Percentiles rank a stretch among this genome's conserved stretches.
phyloP scores from a whole-genome alignment of 2,113 vertebrate genomes.

The Serranochromis macrocephalus region DNA sequence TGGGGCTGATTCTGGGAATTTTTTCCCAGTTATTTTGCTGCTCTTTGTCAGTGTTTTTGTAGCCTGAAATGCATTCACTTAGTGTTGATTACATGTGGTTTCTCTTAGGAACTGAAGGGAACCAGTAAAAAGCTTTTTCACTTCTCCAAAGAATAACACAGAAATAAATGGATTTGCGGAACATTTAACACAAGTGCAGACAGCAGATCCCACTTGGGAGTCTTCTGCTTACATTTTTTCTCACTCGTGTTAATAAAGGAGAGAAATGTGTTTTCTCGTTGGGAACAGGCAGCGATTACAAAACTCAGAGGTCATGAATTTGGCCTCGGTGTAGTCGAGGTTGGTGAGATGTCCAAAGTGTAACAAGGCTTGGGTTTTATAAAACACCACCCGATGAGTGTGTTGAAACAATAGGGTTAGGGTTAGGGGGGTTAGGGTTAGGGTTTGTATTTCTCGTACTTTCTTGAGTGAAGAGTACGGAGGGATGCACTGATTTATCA shows the following conservation, averaged over 20 bases:
- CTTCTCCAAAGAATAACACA: background rate
- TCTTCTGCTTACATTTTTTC: background rate
- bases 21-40: background rate
- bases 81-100: background rate
- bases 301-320: background rate
- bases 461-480: background rate
- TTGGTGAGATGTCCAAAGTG: background rate
- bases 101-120: background rate
- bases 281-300: background rate
- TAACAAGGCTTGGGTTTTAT: background rate
- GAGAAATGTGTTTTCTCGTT: background rate
- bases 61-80: background rate
- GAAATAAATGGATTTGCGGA: background rate
- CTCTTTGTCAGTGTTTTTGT: background rate
- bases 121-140: background rate
- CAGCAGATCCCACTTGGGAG: background rate
- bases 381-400: rapidly evolving
- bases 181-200: background rate
- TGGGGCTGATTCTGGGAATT: background rate
- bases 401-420: rapidly evolving
- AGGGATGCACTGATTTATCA: background rate
- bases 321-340: background rate
- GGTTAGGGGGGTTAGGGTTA: too few relatives aligned
- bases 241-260: background rate
- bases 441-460: background rate